Base-by-base conservation (phyloP, 2,113 vertebrate genomes). In the Prinia subflava region DNA sequence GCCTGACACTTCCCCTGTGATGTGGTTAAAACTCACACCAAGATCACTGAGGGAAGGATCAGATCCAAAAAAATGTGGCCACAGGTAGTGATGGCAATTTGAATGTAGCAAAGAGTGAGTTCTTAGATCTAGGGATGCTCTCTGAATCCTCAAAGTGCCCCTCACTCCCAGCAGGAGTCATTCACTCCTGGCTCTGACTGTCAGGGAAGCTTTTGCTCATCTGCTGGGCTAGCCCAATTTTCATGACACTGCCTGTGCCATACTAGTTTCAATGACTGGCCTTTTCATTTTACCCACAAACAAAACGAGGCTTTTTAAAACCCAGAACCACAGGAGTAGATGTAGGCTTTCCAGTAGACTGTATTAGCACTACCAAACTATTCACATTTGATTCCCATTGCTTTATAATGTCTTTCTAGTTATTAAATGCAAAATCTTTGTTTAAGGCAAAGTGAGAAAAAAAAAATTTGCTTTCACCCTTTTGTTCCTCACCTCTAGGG, bases 181-280 rank as follows among this genome's bases (percentile, higher is more conserved):
- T n/a, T n/a, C n/a, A n/a, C n/a, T n/a, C n/a, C n/a, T n/a, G n/a
- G n/a, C n/a, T n/a, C 25, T 92, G 27, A 68, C 87, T 65, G 19
- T 35, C n/a, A 50, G 50, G 21, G 67, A 73, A 82, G 12, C 27
- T 83, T 91, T 62, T 79, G 44, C 35, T 80, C 41, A 33, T 83
- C 92, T 96, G 79, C 59, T 90, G 68, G 78, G 47, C 68, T 62
- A 74, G 41, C 55, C 82, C 53, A 33, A 84, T 97, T 97, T 98
- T 95, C 94, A 94, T 96, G 94, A 88, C 79, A n/a, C n/a, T 49
- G 63, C 77, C 89, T 78, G 39, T 83, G 75, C 57, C 68, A 95
- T 88, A 56, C 67, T 27, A 55, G 52, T 96, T 96, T 97, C 95
- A 97, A 95, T 97, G 97, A 96, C 83, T 90, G 90, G 31, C 71